Base-by-base conservation (phyloP, 2,888 invertebrate genomes). In the Morinoia aosen region DNA sequence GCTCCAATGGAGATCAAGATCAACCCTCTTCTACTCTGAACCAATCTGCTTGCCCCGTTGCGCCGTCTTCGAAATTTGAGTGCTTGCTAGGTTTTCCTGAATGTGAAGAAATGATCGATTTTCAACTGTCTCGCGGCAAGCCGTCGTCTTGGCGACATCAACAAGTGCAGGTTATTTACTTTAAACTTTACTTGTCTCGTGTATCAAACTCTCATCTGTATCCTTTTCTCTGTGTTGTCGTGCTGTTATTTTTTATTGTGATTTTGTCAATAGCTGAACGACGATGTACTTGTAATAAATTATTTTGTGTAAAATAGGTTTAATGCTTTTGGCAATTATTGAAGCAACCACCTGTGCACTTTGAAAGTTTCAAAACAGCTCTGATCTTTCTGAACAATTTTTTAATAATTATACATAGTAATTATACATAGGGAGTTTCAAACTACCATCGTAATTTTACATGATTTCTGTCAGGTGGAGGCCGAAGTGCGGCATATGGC, bases 401-500 rank as follows among this genome's bases (percentile, higher is more conserved):
- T 48, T 48, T 2, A 4, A 48, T 48, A 48, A 48, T 4, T 48
- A 48, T 48, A 48, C 48, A 48, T 48, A 48, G 2, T 48, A n/a
- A n/a, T n/a, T n/a, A n/a, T n/a, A n/a, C n/a, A n/a, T n/a, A n/a
- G n/a, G 48, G 48, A 48, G 48, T 48, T 48, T 48, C 48, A 48
- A 48, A 4, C 48, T 48, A 48, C 48, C 48, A 48, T 48, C 2
- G 48, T 76, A 25, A 0, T 8, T 16, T 8, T 19, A 33, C 33
- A 33, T 76, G 8, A 25, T 33, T 33, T 1, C 76, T 2, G 1
- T 10, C 93, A 93, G 93, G 93, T 57, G 33, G 93, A 93, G 10
- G 93, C 93, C 0, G 93, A 93, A 48, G 93, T 93, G 33, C 93
- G 93, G 58, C 93, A 93, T 57, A 93, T 93, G 93, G 93, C 93